Evolutionary conservation across 2,113 vertebrate genomes (phyloP).

Genomic region (Lampris incognitus): DNA sequence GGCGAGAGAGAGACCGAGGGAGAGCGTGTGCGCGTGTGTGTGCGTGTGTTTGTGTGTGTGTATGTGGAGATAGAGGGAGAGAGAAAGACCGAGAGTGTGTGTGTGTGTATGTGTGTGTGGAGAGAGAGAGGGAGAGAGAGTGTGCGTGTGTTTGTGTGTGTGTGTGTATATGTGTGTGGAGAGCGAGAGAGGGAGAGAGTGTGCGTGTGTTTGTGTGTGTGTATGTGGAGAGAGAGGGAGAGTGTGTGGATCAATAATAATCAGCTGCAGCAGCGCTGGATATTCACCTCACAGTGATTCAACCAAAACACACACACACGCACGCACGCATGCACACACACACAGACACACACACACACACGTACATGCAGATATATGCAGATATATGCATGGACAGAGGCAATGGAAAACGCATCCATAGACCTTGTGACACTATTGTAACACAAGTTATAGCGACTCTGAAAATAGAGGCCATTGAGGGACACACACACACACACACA

Average conservation of each 20-base stretch:
- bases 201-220: conserved; percentile 36
- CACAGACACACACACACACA: neutral
- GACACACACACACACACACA: conserved; percentile 23
- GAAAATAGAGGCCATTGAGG: conserved; percentile 10
- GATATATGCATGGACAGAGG: conserved; percentile 42
- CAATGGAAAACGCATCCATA: conserved; percentile 56
- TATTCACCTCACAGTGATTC: conserved; percentile 71
- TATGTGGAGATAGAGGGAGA: no score
- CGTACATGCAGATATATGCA: conserved; percentile 8
- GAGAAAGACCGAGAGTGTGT: no score
- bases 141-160: conserved; percentile 38
- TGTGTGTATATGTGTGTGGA: conserved; percentile 40
- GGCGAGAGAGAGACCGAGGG: no score
- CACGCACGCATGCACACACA: conserved; percentile 24
- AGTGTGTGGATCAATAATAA: conserved; percentile 79
- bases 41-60: no score
- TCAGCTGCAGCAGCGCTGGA: conserved; percentile 71
- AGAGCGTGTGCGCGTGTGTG: no score
- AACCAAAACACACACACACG: conserved; percentile 43
- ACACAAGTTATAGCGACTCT: conserved; percentile 29
- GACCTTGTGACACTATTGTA: conserved; percentile 39
- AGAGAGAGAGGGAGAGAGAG: conserved; percentile 27
- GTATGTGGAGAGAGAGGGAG: conserved; percentile 65
- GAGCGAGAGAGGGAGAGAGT: conserved; percentile 31
- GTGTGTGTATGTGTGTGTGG: no score